Percentiles rank a stretch among this genome's conserved stretches.
phyloP scores from a whole-genome alignment of 2,797 vertebrate genomes.

The Anas georgica region DNA sequence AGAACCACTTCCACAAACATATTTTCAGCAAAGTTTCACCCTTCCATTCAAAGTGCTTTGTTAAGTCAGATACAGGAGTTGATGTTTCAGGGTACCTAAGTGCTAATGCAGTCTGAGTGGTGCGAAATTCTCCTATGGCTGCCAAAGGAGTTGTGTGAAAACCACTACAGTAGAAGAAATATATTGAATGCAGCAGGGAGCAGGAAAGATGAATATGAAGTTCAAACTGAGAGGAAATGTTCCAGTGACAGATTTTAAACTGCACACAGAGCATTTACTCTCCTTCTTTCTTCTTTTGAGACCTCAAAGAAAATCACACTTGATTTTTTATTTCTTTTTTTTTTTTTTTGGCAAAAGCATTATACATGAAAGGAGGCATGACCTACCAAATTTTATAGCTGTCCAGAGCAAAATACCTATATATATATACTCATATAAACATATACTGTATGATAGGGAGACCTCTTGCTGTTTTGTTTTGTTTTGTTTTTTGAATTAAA shows the following conservation, averaged over 20 bases:
- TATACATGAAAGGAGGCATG: neutral
- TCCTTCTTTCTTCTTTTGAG: neutral
- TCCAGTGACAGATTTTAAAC: neutral
- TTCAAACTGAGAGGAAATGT: neutral
- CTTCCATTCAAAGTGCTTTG: neutral
- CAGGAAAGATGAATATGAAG: neutral
- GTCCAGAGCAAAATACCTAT: neutral
- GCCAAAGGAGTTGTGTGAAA: neutral
- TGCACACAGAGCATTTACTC: neutral
- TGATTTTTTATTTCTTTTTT: neutral
- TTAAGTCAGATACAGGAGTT: neutral
- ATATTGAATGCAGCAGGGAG: neutral
- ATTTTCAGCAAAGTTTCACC: neutral
- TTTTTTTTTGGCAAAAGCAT: neutral
- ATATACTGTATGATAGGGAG: neutral
- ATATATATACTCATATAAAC: neutral
- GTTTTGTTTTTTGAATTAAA: conserved; percentile 3
- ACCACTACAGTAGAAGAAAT: neutral
- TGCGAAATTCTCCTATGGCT: neutral
- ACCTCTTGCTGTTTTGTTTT: neutral
- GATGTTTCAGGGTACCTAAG: neutral
- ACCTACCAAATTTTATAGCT: neutral
- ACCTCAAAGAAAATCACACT: neutral
- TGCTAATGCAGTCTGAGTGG: neutral
- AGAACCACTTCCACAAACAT: neutral